Conservation (phyloP, 2,113 vertebrate genomes). For the cattle (Bos taurus) region DNA sequence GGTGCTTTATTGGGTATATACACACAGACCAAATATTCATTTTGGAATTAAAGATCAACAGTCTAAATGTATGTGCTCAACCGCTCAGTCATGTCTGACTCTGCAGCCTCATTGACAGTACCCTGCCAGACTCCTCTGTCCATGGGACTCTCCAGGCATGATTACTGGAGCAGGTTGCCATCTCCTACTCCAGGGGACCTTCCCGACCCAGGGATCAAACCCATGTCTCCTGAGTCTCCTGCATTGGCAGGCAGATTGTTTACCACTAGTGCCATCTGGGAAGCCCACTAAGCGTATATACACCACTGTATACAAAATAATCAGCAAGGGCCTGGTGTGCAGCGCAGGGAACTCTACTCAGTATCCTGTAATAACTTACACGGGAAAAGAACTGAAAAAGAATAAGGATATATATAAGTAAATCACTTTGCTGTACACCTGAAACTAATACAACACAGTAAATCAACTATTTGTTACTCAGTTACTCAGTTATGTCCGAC, state of each 20-base stretch:
- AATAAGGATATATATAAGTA: not conserved
- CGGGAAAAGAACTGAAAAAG: not conserved
- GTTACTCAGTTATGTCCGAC: not conserved
- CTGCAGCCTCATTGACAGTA: not conserved
- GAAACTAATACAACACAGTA: not conserved
- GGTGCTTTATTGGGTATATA: not conserved
- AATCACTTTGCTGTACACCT: not conserved
- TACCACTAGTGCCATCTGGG: not conserved
- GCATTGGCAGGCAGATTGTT: not conserved
- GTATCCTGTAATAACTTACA: not conserved
- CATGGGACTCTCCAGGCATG: not conserved
- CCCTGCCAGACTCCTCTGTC: not conserved
- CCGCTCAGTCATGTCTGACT: not conserved
- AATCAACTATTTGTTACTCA: not conserved
- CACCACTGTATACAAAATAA: not conserved
- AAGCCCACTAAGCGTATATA: not conserved
- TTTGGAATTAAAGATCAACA: not conserved
- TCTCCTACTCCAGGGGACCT: not conserved
- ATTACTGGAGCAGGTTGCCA: not conserved
- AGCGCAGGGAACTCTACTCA: not conserved
- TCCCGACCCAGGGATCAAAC: not conserved
- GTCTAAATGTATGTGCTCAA: not conserved
- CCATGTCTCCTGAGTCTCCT: not conserved
- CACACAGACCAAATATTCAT: not conserved
- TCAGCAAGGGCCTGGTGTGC: not conserved